A percentile compares a stretch with the other conserved stretches of the same genome.
phyloP scores from a whole-genome alignment of 2,113 vertebrate species.

The Nycticebus coucang region DNA sequence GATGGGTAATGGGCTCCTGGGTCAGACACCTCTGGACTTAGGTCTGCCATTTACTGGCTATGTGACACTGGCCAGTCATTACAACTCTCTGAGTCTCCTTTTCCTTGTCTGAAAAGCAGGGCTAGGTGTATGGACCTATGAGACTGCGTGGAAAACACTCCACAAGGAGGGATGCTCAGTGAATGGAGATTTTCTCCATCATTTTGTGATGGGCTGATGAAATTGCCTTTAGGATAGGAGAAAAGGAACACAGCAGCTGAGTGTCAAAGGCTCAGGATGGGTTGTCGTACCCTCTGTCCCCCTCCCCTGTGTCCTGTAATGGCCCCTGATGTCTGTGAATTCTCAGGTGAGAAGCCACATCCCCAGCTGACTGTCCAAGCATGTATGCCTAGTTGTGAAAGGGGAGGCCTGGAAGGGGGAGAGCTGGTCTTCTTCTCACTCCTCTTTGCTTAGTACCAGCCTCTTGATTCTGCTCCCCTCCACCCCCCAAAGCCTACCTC shows the following conservation, averaged over 20 bases:
- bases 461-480: no score
- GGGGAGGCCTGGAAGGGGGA: background rate
- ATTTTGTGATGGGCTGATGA: background rate
- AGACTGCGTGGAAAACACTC: accelerated
- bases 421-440: background rate
- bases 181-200: accelerated
- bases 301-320: accelerated
- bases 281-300: background rate
- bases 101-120: background rate
- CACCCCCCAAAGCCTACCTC: background rate
- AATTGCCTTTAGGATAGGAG: background rate
- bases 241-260: background rate
- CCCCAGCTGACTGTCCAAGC: background rate
- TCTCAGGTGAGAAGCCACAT: background rate
- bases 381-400: background rate
- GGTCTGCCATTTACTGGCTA: background rate
- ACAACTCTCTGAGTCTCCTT: background rate
- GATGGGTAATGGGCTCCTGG: background rate
- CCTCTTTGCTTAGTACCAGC: background rate
- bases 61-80: background rate
- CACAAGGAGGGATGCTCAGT: accelerated
- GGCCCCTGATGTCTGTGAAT: accelerated
- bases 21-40: background rate
- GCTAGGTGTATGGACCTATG: accelerated
- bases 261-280: background rate